These are phyloP conservation scores for Hippoglossus hippoglossus DNA, from an alignment of 2,797 vertebrate species.

Conservation along the genomic window DNA sequence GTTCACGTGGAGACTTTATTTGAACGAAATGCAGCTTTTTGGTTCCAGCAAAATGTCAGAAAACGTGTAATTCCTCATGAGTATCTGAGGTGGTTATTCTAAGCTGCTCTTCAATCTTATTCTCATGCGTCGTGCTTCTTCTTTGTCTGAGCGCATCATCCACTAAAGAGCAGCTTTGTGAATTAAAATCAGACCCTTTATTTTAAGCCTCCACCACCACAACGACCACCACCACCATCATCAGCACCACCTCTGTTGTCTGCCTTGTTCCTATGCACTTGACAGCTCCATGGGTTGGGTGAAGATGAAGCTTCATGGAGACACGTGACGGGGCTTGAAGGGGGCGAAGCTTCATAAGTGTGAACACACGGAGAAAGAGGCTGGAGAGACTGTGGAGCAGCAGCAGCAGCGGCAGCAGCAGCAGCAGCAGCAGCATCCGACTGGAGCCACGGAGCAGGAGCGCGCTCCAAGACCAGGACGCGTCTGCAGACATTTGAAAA, in stretches of 20 bases:
- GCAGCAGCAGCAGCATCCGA: slow-evolving; percentile 8
- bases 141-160: slow-evolving; percentile 37
- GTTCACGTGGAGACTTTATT: neutral
- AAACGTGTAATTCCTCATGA: too few species aligned
- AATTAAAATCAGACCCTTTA: slow-evolving; percentile 45
- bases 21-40: slow-evolving; percentile 1
- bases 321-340: slow-evolving; percentile 79
- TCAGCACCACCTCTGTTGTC: slow-evolving; percentile 25
- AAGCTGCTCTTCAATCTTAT: neutral
- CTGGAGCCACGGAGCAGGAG: slow-evolving; percentile 51
- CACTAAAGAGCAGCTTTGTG: slow-evolving; percentile 37
- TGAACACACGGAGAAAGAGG: slow-evolving; percentile 62
- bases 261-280: slow-evolving; percentile 52
- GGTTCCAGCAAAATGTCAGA: slow-evolving; percentile 2
- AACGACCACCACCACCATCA: neutral
- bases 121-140: slow-evolving; percentile 1
- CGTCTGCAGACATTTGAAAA: slow-evolving; percentile 27
- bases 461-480: slow-evolving; percentile 49
- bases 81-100: too few species aligned
- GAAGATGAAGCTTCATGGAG: slow-evolving; percentile 49
- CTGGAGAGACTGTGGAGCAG: slow-evolving; percentile 61
- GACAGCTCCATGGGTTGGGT: slow-evolving; percentile 70
- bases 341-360: slow-evolving; percentile 82
- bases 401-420: slow-evolving; percentile 29
- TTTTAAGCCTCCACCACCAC: slow-evolving; percentile 8